phyloP scores from a whole-genome alignment of 2,888 invertebrate species.

The Andrena minutula region DNA sequence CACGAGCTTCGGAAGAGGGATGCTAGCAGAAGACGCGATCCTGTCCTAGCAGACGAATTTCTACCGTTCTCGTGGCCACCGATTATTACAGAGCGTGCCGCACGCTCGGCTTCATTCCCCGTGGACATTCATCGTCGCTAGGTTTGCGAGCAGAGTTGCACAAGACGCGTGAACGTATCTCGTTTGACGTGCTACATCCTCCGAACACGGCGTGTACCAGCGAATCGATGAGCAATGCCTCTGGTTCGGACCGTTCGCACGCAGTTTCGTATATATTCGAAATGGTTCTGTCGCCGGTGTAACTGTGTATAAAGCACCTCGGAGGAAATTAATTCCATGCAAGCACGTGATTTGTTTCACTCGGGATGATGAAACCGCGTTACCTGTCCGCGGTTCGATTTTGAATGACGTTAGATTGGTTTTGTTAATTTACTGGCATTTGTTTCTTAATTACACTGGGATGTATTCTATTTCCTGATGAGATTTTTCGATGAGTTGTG shows the following conservation, averaged over 20 bases:
- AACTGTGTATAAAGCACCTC: background rate
- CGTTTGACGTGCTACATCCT: constrained; percentile 43
- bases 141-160: constrained; percentile 41
- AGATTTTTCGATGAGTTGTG: background rate
- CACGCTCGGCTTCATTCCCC: background rate
- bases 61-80: background rate
- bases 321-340: constrained; percentile 13
- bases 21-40: constrained; percentile 75
- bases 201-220: constrained; percentile 15
- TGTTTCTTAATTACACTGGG: background rate
- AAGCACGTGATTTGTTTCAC: constrained; percentile 53
- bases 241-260: background rate
- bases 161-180: constrained; percentile 39
- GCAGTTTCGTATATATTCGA: background rate
- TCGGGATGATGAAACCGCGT: constrained; percentile 36
- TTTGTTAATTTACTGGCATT: background rate
- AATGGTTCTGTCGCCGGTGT: background rate
- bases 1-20: constrained; percentile 49
- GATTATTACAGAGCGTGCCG: constrained; percentile 15
- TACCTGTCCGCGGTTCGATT: constrained; percentile 26
- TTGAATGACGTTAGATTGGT: background rate
- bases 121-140: constrained; percentile 11
- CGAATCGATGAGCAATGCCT: constrained; percentile 26
- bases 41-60: constrained; percentile 75
- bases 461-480: background rate